Conservation (phyloP, 2,113 vertebrate genomes). For the Limanda limanda region DNA sequence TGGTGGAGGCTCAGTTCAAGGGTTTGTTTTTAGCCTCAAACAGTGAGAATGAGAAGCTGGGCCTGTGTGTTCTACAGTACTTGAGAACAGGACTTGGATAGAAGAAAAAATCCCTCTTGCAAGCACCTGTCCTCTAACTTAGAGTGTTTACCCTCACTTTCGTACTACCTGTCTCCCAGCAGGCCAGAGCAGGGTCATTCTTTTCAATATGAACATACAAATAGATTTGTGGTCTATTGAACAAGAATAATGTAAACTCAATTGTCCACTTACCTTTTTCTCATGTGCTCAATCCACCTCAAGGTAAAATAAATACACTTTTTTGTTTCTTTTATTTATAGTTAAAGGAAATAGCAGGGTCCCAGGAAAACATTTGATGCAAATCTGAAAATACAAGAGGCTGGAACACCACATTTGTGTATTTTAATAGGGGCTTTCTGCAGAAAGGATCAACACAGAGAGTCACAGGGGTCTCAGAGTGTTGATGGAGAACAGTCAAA, state of each 20-base stretch:
- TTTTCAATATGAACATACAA: background rate
- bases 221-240: background rate
- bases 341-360: too few relatives aligned
- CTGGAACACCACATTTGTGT: too few relatives aligned
- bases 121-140: background rate
- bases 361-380: too few relatives aligned
- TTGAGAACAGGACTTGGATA: background rate
- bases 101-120: background rate
- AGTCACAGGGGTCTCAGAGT: too few relatives aligned
- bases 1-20: conserved; percentile 14
- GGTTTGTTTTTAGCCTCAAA: conserved; percentile 34
- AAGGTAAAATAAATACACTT: too few relatives aligned
- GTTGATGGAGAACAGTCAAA: too few relatives aligned
- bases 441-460: too few relatives aligned
- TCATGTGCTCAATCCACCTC: background rate
- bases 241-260: background rate
- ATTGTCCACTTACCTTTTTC: background rate
- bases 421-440: too few relatives aligned
- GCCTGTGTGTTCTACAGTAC: conserved; percentile 1
- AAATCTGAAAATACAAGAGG: too few relatives aligned
- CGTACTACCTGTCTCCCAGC: background rate
- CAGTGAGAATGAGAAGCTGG: background rate
- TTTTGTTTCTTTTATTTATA: too few relatives aligned
- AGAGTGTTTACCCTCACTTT: background rate
- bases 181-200: background rate